Conservation (phyloP, 2,797 vertebrate genomes). For the Epinephelus coioides region DNA sequence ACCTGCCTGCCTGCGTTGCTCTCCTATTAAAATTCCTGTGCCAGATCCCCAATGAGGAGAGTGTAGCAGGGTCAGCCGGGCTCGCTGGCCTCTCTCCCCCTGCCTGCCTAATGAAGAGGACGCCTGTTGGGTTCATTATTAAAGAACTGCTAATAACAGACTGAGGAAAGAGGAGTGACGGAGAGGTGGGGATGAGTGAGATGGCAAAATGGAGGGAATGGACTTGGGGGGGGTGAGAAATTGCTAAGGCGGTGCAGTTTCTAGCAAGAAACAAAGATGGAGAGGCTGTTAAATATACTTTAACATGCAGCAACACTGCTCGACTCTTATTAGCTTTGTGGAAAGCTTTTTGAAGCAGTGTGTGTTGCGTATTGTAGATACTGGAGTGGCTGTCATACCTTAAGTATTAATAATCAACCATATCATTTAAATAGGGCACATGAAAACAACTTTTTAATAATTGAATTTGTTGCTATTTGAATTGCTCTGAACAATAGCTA, state of each 20-base stretch:
- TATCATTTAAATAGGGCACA: no score
- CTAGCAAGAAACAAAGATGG: slow-evolving; percentile 21
- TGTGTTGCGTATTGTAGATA: neutral
- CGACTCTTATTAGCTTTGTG: neutral
- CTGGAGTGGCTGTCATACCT: neutral
- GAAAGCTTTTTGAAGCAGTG: slow-evolving; percentile 2
- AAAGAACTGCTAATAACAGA: slow-evolving; percentile 82
- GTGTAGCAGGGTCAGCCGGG: slow-evolving; percentile 78
- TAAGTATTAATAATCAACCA: no score
- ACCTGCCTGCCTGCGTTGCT: slow-evolving; percentile 78
- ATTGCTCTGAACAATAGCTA: no score
- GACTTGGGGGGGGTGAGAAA: slow-evolving; percentile 1
- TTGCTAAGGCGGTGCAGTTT: neutral
- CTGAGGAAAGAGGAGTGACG: slow-evolving; percentile 59
- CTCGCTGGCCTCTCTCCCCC: slow-evolving; percentile 74
- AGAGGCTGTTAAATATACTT: neutral
- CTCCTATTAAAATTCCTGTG: slow-evolving; percentile 85
- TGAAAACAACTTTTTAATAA: no score
- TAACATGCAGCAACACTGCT: neutral
- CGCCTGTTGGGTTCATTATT: slow-evolving; percentile 84
- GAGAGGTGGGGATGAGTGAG: slow-evolving; percentile 35
- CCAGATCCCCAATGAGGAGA: slow-evolving; percentile 81
- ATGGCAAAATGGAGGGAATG: slow-evolving; percentile 41
- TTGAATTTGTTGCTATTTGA: no score
- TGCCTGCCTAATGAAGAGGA: slow-evolving; percentile 83